phyloP scores from a whole-genome alignment of 2,797 vertebrate genomes.

The Mus caroli region DNA sequence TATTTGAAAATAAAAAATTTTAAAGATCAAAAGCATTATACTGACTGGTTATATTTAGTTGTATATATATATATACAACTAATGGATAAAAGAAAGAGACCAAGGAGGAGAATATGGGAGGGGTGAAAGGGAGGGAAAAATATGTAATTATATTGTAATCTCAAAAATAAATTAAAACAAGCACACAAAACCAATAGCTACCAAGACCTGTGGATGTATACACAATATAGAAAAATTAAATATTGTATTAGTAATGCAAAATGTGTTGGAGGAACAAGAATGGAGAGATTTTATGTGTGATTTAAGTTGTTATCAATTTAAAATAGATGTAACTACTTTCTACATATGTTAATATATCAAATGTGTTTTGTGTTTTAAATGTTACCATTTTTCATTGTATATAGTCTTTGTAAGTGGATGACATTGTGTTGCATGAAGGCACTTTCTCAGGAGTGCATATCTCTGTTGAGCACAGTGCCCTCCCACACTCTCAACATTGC shows the following conservation, averaged over 20 bases:
- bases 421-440: background rate
- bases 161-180: background rate
- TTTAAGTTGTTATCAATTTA: background rate
- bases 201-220: background rate
- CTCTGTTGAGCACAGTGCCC: background rate
- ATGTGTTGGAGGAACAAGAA: background rate
- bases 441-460: too few relatives aligned
- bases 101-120: background rate
- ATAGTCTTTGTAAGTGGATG: background rate
- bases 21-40: background rate
- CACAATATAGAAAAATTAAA: background rate
- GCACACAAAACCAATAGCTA: background rate
- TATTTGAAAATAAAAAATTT: background rate
- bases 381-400: background rate
- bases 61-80: background rate
- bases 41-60: background rate
- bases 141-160: background rate
- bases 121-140: background rate
- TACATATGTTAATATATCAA: background rate
- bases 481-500: background rate
- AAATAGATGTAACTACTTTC: background rate
- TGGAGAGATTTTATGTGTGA: background rate
- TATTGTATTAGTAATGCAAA: background rate
- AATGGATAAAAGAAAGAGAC: background rate
- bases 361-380: background rate